Percentiles rank a stretch among this genome's conserved stretches.
phyloP scores from a whole-genome alignment of 2,113 vertebrate genomes.

The Lontra canadensis region DNA sequence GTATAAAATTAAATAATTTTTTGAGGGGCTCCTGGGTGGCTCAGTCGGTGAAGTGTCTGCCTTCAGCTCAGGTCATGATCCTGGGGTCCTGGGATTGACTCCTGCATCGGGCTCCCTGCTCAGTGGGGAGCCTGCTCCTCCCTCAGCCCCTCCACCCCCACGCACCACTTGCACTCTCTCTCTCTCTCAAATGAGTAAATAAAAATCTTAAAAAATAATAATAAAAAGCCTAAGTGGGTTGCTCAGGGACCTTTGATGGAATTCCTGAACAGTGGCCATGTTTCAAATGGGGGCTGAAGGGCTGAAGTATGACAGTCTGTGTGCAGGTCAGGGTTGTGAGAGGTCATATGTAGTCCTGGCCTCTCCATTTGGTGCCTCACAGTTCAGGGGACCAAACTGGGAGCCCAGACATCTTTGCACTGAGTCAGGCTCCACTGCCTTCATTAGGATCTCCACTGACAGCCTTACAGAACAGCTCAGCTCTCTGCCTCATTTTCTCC shows the following conservation, averaged over 20 bases:
- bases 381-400: background rate
- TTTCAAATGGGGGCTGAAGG: background rate
- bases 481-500: background rate
- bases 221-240: constrained; percentile 71
- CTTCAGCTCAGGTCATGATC: no score
- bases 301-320: background rate
- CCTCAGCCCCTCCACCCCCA: no score
- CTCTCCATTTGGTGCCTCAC: background rate
- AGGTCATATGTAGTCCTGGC: background rate
- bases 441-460: background rate
- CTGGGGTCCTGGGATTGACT: no score
- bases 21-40: no score
- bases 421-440: background rate
- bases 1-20: constrained; percentile 98
- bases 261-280: background rate
- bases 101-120: no score
- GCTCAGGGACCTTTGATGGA: background rate
- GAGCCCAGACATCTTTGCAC: background rate
- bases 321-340: background rate
- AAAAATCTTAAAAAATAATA: constrained; percentile 81
- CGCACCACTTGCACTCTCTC: no score
- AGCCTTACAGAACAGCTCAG: background rate
- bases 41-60: no score
- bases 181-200: no score
- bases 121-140: no score